Percentiles rank a stretch among this genome's conserved stretches.
Conservation (phyloP, 2,888 invertebrate genomes). For the Lepas anatifera region DNA sequence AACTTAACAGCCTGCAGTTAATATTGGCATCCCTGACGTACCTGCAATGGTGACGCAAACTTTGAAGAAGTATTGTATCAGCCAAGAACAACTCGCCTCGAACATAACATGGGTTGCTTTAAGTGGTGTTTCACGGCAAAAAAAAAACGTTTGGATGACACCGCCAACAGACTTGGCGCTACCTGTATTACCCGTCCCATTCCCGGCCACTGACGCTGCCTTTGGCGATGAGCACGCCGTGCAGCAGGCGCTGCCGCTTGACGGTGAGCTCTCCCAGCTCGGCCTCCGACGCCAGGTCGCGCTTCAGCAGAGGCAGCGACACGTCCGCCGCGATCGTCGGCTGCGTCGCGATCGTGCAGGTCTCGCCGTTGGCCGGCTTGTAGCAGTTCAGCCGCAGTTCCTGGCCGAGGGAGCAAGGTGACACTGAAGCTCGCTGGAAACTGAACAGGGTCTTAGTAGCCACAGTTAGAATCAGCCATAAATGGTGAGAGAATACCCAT, state of each 20-base stretch:
- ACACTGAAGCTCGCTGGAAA: too few species aligned
- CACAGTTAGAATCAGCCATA: background rate
- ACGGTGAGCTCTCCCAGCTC: constrained; percentile 59
- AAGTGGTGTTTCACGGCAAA: too few species aligned
- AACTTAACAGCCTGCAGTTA: too few species aligned
- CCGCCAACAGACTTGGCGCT: too few species aligned
- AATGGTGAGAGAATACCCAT: background rate
- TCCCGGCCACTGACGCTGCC: constrained; percentile 46
- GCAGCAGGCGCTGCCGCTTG: constrained; percentile 70
- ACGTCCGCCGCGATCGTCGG: constrained; percentile 84
- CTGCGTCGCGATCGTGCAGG: constrained; percentile 71
- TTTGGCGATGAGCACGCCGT: constrained; percentile 80
- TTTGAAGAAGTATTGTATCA: too few species aligned
- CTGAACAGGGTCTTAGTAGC: too few species aligned
- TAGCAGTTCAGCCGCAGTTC: constrained; percentile 82
- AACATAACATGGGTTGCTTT: too few species aligned
- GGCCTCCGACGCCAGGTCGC: constrained; percentile 41
- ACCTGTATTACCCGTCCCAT: background rate
- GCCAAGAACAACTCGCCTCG: too few species aligned
- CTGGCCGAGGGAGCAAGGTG: constrained; percentile 35
- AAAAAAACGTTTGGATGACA: too few species aligned
- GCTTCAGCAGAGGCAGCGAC: constrained; percentile 61
- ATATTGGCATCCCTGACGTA: too few species aligned
- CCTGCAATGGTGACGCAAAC: too few species aligned
- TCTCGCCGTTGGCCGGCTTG: constrained; percentile 98